Evolutionary conservation across 1,140 invertebrate genomes (phyloP), one percentile per base, ranked within the genome.

Genomic region (Rhagoletis pomonella): DNA sequence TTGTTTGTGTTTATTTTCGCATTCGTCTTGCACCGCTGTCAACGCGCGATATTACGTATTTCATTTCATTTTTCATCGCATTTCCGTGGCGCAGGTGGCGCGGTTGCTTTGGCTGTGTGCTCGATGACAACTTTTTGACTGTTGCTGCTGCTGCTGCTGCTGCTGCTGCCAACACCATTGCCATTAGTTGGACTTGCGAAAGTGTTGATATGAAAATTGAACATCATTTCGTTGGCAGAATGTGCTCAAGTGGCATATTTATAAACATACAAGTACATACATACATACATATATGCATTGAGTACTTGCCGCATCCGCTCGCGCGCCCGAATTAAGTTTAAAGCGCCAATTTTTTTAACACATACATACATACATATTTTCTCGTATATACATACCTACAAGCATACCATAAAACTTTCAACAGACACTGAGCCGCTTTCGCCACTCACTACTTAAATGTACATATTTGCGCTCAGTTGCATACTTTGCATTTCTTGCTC

Each of bases 51-150:
- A 17, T 62, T 62, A 14, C 60, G n/a, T 62, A 17, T 17, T n/a
- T 62, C 60, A 62, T 62, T 62, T 62, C 7, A 81, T 81, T 81
- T 81, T 81, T 55, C 73, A 81, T 81, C n/a, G 50, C 73, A 81
- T 81, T 81, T 29, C 55, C 47, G 14, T 50, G 19, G 73, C 73
- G 1, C 47, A 47, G 4, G 65, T 69, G 39, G 42, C 42, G 10
- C 39, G 29, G n/a, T 17, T 19, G 47, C 44, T 19, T 17, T 58
- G n/a, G 3, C 19, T 17, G 42, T 62, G 12, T 62, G 29, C 29
- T 0, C 47, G 67, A 19, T 50, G 73, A n/a, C 17, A 19, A 42
- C 47, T 7, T 55, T 81, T 81, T 81, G 14, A 55, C 73, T 62
- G 47, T 19, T 55, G 47, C 3, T 81, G 47, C 73, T n/a, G 1